phyloP scores from a whole-genome alignment of 2,888 invertebrate species.

The Parnassius apollo region DNA sequence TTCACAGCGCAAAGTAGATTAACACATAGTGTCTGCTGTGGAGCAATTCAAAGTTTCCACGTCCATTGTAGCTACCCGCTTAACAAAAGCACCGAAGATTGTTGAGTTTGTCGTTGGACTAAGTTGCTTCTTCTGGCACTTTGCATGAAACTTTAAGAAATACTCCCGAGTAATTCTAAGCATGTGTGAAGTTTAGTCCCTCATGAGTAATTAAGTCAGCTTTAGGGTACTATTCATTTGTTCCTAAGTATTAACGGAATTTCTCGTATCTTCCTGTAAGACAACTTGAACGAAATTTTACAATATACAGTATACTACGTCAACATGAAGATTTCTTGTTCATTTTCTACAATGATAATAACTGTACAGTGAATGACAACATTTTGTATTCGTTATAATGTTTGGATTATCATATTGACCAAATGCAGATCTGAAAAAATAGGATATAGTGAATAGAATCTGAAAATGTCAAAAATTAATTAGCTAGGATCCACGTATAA shows the following conservation, averaged over 20 bases:
- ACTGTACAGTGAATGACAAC: no score
- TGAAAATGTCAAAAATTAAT: no score
- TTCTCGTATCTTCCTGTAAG: background rate
- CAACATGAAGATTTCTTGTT: no score
- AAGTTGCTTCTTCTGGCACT: conserved; percentile 4
- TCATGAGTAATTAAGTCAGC: conserved; percentile 1
- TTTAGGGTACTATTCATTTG: background rate
- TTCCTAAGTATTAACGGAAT: background rate
- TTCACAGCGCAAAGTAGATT: background rate
- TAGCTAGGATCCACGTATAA: no score
- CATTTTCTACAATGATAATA: no score
- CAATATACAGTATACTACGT: no score
- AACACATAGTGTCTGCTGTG: background rate
- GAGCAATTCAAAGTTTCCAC: conserved; percentile 9
- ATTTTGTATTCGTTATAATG: no score
- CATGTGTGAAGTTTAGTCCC: background rate
- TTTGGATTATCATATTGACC: no score
- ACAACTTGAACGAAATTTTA: no score
- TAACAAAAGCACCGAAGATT: conserved; percentile 6
- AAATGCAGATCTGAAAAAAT: no score
- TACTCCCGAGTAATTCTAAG: background rate
- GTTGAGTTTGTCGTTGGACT: background rate
- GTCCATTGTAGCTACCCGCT: conserved; percentile 2
- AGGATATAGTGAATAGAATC: no score
- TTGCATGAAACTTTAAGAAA: conserved; percentile 14